These are phyloP conservation scores for Ahaetulla prasina DNA, from an alignment of 2,113 vertebrate genomes.

Conservation along the genomic window DNA sequence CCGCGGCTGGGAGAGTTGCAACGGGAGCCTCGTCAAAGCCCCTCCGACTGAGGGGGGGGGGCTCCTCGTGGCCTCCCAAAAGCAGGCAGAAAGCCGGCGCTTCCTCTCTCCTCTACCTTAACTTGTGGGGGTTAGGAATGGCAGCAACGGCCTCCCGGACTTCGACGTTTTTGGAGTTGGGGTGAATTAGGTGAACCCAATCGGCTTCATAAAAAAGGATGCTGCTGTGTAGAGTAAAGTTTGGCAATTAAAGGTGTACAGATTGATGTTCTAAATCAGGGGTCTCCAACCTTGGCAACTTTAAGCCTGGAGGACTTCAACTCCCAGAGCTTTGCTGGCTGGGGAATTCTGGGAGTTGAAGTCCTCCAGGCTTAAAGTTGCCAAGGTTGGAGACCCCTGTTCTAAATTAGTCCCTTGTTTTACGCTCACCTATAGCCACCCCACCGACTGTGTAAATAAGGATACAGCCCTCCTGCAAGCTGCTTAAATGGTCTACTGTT, in stretches of 20 bases:
- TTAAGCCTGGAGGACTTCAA: too few relatives aligned
- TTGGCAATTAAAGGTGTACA: background rate
- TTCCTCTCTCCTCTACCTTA: too few relatives aligned
- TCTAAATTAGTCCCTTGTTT: background rate
- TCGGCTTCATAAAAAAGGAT: background rate
- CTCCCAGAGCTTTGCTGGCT: too few relatives aligned
- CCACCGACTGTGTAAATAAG: background rate
- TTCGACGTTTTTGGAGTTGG: too few relatives aligned
- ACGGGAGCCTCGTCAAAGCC: background rate
- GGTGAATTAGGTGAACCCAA: background rate
- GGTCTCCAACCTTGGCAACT: too few relatives aligned
- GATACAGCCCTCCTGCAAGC: background rate
- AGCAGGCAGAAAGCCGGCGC: background rate
- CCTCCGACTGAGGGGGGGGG: background rate
- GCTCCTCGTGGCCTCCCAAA: background rate
- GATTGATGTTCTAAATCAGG: background rate
- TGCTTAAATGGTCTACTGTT: background rate
- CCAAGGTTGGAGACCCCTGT: too few relatives aligned
- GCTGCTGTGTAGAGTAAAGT: background rate
- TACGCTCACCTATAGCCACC: background rate
- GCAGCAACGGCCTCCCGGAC: too few relatives aligned
- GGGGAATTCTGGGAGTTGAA: too few relatives aligned
- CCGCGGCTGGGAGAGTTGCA: background rate
- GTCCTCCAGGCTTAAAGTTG: too few relatives aligned
- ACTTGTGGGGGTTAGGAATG: too few relatives aligned